phyloP scores from a whole-genome alignment of 1,140 invertebrate genomes.

The Tetramorium simillimum region DNA sequence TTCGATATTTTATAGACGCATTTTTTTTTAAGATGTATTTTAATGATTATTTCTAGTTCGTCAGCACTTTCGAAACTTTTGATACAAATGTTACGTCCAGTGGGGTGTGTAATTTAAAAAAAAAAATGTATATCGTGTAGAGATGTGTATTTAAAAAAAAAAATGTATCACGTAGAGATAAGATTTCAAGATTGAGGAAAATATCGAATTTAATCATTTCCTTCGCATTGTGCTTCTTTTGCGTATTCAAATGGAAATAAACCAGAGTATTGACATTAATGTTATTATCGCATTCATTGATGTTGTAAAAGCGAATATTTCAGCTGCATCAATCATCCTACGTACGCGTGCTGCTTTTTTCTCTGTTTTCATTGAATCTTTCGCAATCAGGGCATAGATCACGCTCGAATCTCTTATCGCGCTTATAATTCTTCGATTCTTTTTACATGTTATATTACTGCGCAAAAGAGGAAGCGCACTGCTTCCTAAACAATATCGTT shows the following conservation, averaged over 20 bases:
- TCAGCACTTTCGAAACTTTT: no score
- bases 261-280: not conserved
- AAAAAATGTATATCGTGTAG: no score
- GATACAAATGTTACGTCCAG: not conserved
- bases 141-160: not conserved
- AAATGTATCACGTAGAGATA: not conserved
- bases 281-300: not conserved
- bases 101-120: not conserved
- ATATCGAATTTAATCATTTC: not conserved
- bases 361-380: slow-evolving; percentile 17
- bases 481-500: not conserved
- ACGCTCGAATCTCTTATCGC: slow-evolving; percentile 18
- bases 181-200: not conserved
- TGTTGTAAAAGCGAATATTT: slow-evolving; percentile 28
- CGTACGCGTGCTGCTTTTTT: slow-evolving; percentile 1
- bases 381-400: slow-evolving; percentile 41
- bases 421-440: slow-evolving; percentile 36
- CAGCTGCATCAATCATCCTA: not conserved
- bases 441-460: not conserved
- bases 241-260: not conserved
- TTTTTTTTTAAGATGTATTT: not conserved
- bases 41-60: not conserved
- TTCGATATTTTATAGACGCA: not conserved
- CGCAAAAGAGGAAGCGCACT: not conserved
- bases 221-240: not conserved